These are phyloP conservation scores for Ophion ventricosus DNA, from an alignment of 2,888 invertebrate species.

Conservation along the genomic window DNA sequence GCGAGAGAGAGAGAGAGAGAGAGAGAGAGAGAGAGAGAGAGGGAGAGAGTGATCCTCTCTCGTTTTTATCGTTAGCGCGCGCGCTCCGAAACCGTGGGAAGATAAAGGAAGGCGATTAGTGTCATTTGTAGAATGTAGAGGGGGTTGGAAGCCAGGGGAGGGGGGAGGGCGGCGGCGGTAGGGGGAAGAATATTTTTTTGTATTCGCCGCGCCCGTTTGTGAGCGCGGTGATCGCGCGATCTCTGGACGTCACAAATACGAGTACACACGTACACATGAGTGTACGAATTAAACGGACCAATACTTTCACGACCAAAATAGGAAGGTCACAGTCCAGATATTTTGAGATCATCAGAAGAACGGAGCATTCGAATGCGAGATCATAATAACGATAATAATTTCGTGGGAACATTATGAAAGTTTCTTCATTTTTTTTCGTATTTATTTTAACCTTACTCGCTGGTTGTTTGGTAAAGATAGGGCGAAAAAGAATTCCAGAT, in stretches of 20 bases:
- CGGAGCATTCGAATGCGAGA: neutral
- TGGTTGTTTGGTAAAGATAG: too few relatives aligned
- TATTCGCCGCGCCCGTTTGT: constrained; percentile 50
- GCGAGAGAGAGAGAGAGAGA: constrained; percentile 48
- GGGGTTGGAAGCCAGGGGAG: constrained; percentile 1
- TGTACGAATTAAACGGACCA: constrained; percentile 10
- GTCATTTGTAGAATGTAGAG: constrained; percentile 81
- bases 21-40: too few relatives aligned
- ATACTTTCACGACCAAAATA: constrained; percentile 42
- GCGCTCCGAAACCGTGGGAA: constrained; percentile 81
- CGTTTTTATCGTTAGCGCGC: constrained; percentile 75
- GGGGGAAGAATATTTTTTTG: constrained; percentile 77
- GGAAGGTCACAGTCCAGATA: constrained; percentile 29
- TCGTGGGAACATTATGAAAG: neutral
- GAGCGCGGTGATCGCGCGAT: constrained; percentile 49
- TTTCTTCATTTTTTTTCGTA: too few relatives aligned
- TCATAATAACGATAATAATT: constrained; percentile 1
- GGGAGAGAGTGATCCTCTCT: constrained; percentile 51
- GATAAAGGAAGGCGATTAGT: constrained; percentile 83
- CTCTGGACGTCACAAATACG: constrained; percentile 35
- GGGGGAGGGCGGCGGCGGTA: neutral
- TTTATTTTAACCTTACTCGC: too few relatives aligned
- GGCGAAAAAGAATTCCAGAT: too few relatives aligned
- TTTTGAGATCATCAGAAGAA: constrained; percentile 18
- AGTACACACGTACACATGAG: neutral